Conservation (phyloP, 2,888 invertebrate genomes). For the Alentia gelatinosa region DNA sequence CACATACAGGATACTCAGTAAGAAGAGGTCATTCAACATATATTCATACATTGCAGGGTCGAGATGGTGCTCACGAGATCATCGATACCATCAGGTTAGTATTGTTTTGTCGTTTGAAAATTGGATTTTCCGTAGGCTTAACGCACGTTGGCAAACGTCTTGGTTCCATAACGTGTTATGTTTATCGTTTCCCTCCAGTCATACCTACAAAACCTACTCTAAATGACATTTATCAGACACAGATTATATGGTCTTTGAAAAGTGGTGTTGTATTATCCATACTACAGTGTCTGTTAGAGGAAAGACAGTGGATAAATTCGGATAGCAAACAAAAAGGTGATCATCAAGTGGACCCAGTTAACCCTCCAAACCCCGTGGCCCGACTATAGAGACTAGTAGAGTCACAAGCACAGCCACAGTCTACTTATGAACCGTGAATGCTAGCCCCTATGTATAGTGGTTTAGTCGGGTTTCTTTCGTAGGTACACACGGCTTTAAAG, state of each 20-base stretch:
- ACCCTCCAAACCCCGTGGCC: neutral
- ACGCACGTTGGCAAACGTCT: neutral
- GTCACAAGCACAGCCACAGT: too few species aligned
- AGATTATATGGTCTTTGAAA: too few species aligned
- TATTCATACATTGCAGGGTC: slow-evolving; percentile 75
- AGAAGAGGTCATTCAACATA: neutral
- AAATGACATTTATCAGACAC: too few species aligned
- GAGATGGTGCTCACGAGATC: slow-evolving; percentile 93
- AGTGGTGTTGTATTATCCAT: too few species aligned
- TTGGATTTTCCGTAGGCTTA: neutral
- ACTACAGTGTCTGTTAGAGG: too few species aligned
- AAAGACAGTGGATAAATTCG: neutral
- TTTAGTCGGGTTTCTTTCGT: too few species aligned
- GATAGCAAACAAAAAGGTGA: neutral
- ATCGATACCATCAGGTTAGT: slow-evolving; percentile 92
- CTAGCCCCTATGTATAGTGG: too few species aligned
- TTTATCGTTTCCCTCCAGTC: slow-evolving; percentile 24
- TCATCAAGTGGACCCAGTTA: neutral
- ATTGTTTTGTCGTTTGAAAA: slow-evolving; percentile 22
- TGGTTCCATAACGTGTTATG: neutral
- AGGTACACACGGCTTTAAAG: too few species aligned
- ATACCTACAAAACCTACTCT: too few species aligned
- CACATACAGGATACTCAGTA: neutral
- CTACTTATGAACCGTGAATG: too few species aligned
- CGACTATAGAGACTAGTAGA: too few species aligned